These are phyloP conservation scores for Bubo scandiacus DNA, from an alignment of 2,113 vertebrate genomes.

Conservation along the genomic window DNA sequence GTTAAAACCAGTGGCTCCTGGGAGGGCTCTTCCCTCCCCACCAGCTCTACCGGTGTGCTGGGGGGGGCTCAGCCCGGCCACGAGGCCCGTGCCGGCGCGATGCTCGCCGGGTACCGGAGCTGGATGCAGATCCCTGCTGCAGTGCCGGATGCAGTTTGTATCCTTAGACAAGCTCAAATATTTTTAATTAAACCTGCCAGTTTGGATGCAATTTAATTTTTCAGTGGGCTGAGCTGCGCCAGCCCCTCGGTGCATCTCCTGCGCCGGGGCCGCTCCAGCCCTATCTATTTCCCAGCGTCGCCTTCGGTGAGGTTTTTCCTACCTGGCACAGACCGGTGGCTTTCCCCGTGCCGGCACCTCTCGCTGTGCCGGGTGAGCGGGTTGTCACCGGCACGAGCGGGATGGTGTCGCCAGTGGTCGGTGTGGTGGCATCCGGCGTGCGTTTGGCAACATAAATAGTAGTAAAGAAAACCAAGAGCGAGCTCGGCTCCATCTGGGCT, in stretches of 20 bases:
- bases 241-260: background rate
- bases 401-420: background rate
- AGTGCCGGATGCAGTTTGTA: conserved; percentile 1
- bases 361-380: fast-evolving
- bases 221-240: background rate
- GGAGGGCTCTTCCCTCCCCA: background rate
- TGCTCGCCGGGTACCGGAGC: background rate
- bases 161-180: conserved; percentile 7
- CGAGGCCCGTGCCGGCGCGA: background rate
- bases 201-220: conserved; percentile 40
- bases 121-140: conserved; percentile 37
- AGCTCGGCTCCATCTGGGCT: background rate
- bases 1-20: background rate
- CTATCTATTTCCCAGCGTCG: fast-evolving
- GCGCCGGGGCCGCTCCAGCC: background rate
- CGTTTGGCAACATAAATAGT: background rate
- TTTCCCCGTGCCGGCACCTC: fast-evolving
- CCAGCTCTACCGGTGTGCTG: fast-evolving
- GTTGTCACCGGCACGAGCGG: fast-evolving
- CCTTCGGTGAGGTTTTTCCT: background rate
- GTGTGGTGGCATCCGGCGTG: background rate
- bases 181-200: conserved; percentile 63
- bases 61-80: background rate
- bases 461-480: background rate
- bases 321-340: fast-evolving